Evolutionary conservation across 2,797 vertebrate species (phyloP), one percentile per base, ranked within the genome.

Genomic region (Platyrinchus mystaceus): DNA sequence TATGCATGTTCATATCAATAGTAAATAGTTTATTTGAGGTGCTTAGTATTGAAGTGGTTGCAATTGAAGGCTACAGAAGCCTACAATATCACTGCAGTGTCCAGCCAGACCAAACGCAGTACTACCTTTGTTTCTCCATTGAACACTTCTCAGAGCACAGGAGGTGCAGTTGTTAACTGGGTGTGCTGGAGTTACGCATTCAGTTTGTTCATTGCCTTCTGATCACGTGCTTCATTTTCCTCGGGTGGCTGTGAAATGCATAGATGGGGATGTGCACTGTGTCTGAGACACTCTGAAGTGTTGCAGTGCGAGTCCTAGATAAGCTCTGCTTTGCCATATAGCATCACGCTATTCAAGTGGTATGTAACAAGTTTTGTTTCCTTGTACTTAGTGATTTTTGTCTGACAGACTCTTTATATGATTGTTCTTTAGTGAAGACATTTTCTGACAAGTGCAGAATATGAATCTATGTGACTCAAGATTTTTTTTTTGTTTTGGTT

Each of bases 141-240:
- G 44, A 71, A 17, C 26, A 13, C 20, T 86, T 62, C 3, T 15
- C 46, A 71, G 46, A 80, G 28, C 17, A 21, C 1, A 2, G 41
- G 55, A 62, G 24, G 19, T 36, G 7, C 10, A 21, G 14, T 32
- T 70, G 21, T 52, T 79, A 47, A 37, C 27, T 59, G 37, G 3
- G 5, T 28, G 24, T 82, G 27, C 60, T 84, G 52, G 30, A 87
- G 23, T 46, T 23, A 44, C 41, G 36, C 6, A 1, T 44, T 69
- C 16, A 44, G 8, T 73, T 68, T 58, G 5, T 34, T 78, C 2
- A 1, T 14, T 78, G n/a, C 28, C 5, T 70, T 78, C 44, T 76
- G 34, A 36, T 32, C 1, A 1, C 0, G 0, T 39, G 16, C 3
- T 50, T 50, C 0, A 0, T 79, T 93, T 79, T 26, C 36, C 8